Percentiles rank a stretch among this genome's conserved stretches.
Conservation (phyloP, 2,113 vertebrate genomes). For the Takifugu bimaculatus region DNA sequence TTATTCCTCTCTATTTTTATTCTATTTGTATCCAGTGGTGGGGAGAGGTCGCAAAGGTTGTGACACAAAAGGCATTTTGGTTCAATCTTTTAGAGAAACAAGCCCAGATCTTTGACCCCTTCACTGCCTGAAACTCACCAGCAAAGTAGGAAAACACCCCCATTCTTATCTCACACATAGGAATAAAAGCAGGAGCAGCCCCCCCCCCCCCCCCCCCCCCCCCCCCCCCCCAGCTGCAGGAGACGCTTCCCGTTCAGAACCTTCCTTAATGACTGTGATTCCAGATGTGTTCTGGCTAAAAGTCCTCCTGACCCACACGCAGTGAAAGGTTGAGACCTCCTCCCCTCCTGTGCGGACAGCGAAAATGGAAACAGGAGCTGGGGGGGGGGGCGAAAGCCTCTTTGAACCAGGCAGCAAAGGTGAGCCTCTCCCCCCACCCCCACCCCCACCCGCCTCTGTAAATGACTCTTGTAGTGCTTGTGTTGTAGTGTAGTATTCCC, state of each 20-base stretch:
- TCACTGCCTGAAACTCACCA: constrained; percentile 66
- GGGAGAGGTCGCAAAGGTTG: constrained; percentile 72
- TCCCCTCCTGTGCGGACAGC: constrained; percentile 19
- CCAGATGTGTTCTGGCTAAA: constrained; percentile 10
- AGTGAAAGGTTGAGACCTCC: constrained; percentile 21
- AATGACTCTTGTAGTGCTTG: constrained; percentile 76
- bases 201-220: no score
- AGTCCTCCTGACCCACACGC: constrained; percentile 15
- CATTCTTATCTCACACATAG: constrained; percentile 15
- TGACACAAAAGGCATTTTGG: constrained; percentile 77
- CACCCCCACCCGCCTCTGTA: constrained; percentile 60
- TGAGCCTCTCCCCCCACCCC: constrained; percentile 61
- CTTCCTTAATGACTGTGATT: constrained; percentile 9
- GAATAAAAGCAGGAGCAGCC: constrained; percentile 6
- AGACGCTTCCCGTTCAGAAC: constrained; percentile 29
- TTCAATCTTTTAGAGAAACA: constrained; percentile 64
- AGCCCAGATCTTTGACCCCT: constrained; percentile 17
- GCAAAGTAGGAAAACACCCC: constrained; percentile 27
- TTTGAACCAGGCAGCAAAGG: constrained; percentile 50
- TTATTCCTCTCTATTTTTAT: constrained; percentile 74
- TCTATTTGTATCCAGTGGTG: constrained; percentile 72
- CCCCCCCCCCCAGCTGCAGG: constrained; percentile 3
- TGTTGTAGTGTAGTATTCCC: constrained; percentile 78
- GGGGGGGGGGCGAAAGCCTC: constrained; percentile 31
- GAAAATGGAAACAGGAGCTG: background rate